Evolutionary conservation across 2,797 vertebrate species (phyloP).

Genomic region (Helarctos malayanus): DNA sequence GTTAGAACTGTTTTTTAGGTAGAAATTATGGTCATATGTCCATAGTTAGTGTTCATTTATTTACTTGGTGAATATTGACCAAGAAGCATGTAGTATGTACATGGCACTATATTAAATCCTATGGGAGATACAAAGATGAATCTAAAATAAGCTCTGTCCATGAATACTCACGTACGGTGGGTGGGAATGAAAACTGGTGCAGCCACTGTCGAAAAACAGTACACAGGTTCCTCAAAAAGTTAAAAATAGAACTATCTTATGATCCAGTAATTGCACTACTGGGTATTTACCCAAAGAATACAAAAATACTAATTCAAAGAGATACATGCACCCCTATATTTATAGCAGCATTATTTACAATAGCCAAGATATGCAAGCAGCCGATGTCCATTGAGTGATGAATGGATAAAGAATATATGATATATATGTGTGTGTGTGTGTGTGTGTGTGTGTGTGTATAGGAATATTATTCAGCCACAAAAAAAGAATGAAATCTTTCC

Average conservation of each 20-base stretch:
- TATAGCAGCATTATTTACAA: background rate
- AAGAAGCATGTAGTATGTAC: background rate
- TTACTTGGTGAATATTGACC: background rate
- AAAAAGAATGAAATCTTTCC: background rate
- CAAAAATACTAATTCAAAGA: background rate
- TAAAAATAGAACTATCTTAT: background rate
- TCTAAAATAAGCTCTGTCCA: background rate
- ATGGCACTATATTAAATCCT: background rate
- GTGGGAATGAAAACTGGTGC: background rate
- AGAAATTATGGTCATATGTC: background rate
- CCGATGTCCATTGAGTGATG: background rate
- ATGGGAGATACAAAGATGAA: background rate
- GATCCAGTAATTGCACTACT: background rate
- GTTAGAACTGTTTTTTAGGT: background rate
- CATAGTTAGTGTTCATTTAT: slow-evolving; percentile 1
- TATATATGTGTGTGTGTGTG: background rate
- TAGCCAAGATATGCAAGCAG: background rate
- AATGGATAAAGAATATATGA: background rate
- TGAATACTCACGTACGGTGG: background rate
- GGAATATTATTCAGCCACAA: background rate
- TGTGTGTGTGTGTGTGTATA: no score
- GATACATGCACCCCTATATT: background rate
- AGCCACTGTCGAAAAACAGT: background rate
- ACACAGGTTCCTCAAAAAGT: background rate
- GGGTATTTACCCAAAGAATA: background rate